These are phyloP conservation scores for Seriola dumerili DNA, from an alignment of 2,113 vertebrate species.

Conservation along the genomic window DNA sequence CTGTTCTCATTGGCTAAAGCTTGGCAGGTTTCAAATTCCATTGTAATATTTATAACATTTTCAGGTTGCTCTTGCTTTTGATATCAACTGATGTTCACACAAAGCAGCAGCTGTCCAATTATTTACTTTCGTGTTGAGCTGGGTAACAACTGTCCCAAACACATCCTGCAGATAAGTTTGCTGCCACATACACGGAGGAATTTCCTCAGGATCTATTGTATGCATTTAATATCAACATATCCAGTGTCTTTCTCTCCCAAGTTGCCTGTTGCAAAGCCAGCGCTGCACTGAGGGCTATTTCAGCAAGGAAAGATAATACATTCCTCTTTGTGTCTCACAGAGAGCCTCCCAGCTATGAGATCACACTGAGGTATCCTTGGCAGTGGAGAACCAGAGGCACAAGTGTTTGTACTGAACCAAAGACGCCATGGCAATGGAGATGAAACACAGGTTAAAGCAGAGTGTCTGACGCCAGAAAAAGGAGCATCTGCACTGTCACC, in stretches of 20 bases:
- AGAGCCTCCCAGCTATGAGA: constrained; percentile 58
- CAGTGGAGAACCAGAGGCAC: constrained; percentile 47
- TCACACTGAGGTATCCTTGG: constrained; percentile 45
- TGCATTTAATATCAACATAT: constrained; percentile 36
- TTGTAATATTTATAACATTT: constrained; percentile 9
- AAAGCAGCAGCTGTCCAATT: constrained; percentile 11
- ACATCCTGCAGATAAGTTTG: constrained; percentile 7
- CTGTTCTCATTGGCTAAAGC: constrained; percentile 36
- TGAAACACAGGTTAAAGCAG: constrained; percentile 50
- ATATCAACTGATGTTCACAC: neutral
- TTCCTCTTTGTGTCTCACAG: constrained; percentile 45
- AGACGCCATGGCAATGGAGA: constrained; percentile 28
- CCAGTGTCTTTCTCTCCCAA: constrained; percentile 16
- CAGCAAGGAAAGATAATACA: constrained; percentile 51
- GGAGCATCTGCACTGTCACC: constrained; percentile 26
- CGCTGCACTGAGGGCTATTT: constrained; percentile 48
- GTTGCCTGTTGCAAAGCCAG: constrained; percentile 25
- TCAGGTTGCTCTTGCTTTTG: constrained; percentile 3
- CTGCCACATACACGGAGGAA: neutral
- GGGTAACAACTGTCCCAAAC: constrained; percentile 1
- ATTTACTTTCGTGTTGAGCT: constrained; percentile 14
- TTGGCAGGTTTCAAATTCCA: constrained; percentile 14
- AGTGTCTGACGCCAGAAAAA: constrained; percentile 46
- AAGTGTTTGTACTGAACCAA: constrained; percentile 60
- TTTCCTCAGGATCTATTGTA: constrained; percentile 34